Base-by-base conservation (phyloP, 1,140 invertebrate species). In the Himalopsyche phryganea region DNA sequence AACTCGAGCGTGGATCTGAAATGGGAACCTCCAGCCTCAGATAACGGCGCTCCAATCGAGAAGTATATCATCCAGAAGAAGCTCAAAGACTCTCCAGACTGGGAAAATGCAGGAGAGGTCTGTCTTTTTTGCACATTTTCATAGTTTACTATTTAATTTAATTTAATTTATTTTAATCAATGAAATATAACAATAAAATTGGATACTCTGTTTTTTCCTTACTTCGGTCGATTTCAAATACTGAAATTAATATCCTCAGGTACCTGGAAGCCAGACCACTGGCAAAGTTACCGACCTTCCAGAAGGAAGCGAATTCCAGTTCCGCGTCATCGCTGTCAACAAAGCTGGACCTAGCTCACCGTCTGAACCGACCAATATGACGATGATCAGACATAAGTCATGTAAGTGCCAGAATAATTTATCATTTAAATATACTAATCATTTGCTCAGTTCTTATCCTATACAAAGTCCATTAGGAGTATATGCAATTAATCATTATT, bases 41-140 rank as follows among this genome's bases (percentile, higher is more conserved):
- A 99, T 74, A 96, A 96, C 55, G 98, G 98, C 17, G 88, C 94
- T 18, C 91, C 94, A 6, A 92, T 99, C 67, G 90, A 91, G 66
- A 95, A 96, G 76, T 99, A 98, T 72, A 90, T 98, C 45, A 92
- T 99, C 66, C 95, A 99, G 78, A 98, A 98, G 83, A 94, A 94
- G 73, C 70, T 72, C 20, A 77, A 78, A 61, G 77, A 74, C 23
- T 74, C 69, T 15, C 63, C 60, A 7, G 74, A 77, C 44, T 79
- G 77, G 77, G 77, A 79, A 66, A 76, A 74, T 50, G 76, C 76
- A 52, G 69, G 65, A 44, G 76, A 78, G 70, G 76, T 78, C n/a
- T n/a, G n/a, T n/a, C n/a, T n/a, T n/a, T n/a, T n/a, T n/a, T n/a
- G n/a, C n/a, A n/a, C n/a, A n/a, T n/a, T n/a, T n/a, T n/a, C n/a